Evolutionary conservation across 2,797 vertebrate species (phyloP).

Genomic region (Coilia nasus): DNA sequence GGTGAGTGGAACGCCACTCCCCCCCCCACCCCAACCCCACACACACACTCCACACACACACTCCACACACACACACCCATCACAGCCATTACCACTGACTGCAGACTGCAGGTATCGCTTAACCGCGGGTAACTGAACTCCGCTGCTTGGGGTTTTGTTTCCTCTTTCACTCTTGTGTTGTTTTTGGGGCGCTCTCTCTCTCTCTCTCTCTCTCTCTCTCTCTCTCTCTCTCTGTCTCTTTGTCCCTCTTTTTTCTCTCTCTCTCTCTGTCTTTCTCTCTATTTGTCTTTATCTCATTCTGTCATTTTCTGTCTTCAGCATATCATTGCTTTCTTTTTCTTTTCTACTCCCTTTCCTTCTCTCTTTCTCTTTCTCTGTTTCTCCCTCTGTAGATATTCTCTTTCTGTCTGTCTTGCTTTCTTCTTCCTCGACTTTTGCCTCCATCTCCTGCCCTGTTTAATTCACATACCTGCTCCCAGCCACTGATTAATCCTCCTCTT

Average conservation of each 20-base stretch:
- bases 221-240: too few species aligned
- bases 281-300: neutral
- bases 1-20: neutral
- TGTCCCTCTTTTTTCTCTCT: neutral
- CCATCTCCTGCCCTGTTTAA: neutral
- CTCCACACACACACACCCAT: slow-evolving; percentile 22
- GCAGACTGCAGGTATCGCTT: neutral
- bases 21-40: too few species aligned
- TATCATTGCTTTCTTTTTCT: neutral
- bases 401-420: neutral
- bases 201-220: neutral
- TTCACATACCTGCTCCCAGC: slow-evolving; percentile 29
- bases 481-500: slow-evolving; percentile 27
- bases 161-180: neutral
- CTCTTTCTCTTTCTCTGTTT: neutral
- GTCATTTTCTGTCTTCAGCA: neutral
- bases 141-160: neutral
- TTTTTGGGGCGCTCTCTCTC: neutral
- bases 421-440: slow-evolving; percentile 13
- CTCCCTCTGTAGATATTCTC: slow-evolving; percentile 12
- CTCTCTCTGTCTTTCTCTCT: neutral
- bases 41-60: neutral
- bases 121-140: neutral
- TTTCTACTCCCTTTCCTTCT: neutral
- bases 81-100: neutral